phyloP scores from a whole-genome alignment of 2,113 vertebrate species.

The Tetraodon nigroviridis region DNA sequence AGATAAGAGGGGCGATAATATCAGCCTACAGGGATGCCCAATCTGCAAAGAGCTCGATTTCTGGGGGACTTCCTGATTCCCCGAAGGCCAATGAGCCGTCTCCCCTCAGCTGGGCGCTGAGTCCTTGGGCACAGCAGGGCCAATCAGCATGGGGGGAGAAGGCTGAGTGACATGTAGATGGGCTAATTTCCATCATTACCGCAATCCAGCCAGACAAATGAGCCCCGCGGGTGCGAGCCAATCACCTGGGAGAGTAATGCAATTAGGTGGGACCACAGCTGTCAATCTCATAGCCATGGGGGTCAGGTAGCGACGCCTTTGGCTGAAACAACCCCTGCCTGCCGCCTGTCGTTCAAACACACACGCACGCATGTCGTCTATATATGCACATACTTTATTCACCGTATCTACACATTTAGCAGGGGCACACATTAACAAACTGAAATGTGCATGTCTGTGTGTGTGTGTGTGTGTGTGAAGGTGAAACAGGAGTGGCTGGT shows the following conservation, averaged over 20 bases:
- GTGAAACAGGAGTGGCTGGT: slow-evolving; percentile 4
- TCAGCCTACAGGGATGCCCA: slow-evolving; percentile 63
- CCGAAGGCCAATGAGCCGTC: slow-evolving; percentile 71
- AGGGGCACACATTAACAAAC: slow-evolving; percentile 9
- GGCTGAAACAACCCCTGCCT: slow-evolving; percentile 60
- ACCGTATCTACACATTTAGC: slow-evolving; percentile 15
- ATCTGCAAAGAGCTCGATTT: slow-evolving; percentile 60
- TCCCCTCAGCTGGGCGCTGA: slow-evolving; percentile 59
- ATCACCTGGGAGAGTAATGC: slow-evolving; percentile 77
- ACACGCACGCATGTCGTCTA: slow-evolving; percentile 10
- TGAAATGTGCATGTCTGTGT: slow-evolving; percentile 4
- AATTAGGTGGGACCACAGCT: slow-evolving; percentile 77
- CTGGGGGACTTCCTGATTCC: slow-evolving; percentile 63
- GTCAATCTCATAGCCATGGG: slow-evolving; percentile 70
- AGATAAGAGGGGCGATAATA: slow-evolving; percentile 62
- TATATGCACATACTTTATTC: neutral
- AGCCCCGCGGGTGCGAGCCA: slow-evolving; percentile 72
- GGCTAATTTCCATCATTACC: slow-evolving; percentile 77
- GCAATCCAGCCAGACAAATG: slow-evolving; percentile 74
- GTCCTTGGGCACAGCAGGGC: slow-evolving; percentile 60
- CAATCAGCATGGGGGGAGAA: slow-evolving; percentile 64
- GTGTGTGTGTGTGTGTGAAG: neutral
- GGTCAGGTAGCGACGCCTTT: slow-evolving; percentile 61
- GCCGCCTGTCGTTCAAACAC: slow-evolving; percentile 39
- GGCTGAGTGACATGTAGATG: slow-evolving; percentile 72